Conservation (phyloP, 2,888 invertebrate species). For the Melikaiella ostensackeni region DNA sequence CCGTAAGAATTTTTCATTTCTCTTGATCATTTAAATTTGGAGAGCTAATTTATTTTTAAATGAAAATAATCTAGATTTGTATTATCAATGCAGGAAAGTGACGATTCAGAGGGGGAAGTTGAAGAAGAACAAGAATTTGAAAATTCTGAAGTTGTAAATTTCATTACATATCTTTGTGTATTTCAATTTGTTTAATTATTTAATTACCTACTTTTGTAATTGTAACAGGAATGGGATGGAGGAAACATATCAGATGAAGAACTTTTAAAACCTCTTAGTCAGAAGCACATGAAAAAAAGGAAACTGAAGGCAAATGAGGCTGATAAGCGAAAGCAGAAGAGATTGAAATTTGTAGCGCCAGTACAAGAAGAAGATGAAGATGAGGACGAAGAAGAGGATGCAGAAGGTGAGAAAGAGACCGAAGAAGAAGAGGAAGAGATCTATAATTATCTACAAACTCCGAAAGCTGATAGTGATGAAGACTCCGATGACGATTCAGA, state of each 20-base stretch:
- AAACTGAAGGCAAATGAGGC: constrained; percentile 34
- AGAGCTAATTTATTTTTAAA: background rate
- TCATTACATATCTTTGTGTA: background rate
- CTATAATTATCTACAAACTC: constrained; percentile 65
- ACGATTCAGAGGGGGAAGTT: constrained; percentile 32
- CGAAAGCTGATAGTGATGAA: constrained; percentile 67
- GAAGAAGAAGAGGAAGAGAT: constrained; percentile 75
- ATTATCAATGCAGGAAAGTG: constrained; percentile 10
- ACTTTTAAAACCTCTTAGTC: constrained; percentile 40
- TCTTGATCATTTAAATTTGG: background rate
- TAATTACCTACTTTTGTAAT: background rate
- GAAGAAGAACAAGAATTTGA: constrained; percentile 32
- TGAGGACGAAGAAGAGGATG: constrained; percentile 72
- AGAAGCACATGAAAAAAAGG: constrained; percentile 43
- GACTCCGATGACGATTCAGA: constrained; percentile 59
- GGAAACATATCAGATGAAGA: constrained; percentile 29
- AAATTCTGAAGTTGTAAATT: constrained; percentile 18
- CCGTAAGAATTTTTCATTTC: constrained; percentile 8
- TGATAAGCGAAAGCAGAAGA: constrained; percentile 38
- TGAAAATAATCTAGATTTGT: background rate
- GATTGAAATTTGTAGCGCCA: constrained; percentile 56
- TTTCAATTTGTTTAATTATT: background rate
- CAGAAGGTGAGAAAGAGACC: constrained; percentile 70
- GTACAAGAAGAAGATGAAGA: constrained; percentile 64
- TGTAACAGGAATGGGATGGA: constrained; percentile 25